Percentiles rank a stretch among this genome's conserved stretches.
These are phyloP conservation scores for Semibalanus balanoides DNA, from an alignment of 1,140 invertebrate genomes.

Conservation along the genomic window DNA sequence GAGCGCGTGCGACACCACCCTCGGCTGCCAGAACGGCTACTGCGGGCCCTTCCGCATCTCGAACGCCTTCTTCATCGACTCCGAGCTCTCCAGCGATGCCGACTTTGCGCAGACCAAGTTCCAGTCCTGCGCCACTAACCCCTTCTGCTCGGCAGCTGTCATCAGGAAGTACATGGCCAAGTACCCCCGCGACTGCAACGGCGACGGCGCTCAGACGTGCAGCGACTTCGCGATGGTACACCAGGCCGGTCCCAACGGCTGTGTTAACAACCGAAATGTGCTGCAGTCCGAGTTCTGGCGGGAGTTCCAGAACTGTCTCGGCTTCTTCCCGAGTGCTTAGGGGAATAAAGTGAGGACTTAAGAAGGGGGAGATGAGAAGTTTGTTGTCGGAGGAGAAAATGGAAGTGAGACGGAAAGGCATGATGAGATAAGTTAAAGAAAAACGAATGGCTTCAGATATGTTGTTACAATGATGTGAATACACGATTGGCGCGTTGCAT, in stretches of 20 bases:
- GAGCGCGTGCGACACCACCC: slow-evolving; percentile 8
- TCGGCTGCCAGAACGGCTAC: slow-evolving; percentile 25
- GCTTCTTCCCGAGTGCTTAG: neutral
- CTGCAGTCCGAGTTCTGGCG: neutral
- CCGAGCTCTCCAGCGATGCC: neutral
- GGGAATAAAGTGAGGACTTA: too few relatives aligned
- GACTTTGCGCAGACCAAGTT: neutral
- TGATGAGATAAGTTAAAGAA: too few relatives aligned
- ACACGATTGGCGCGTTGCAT: too few relatives aligned
- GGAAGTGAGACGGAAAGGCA: too few relatives aligned
- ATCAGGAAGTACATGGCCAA: slow-evolving; percentile 3
- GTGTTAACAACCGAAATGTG: neutral
- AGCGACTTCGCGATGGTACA: neutral
- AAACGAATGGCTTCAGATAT: too few relatives aligned
- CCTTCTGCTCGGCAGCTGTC: neutral
- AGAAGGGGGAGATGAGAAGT: too few relatives aligned
- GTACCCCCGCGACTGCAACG: neutral
- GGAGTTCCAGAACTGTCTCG: neutral
- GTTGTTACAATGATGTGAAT: too few relatives aligned
- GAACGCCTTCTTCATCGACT: slow-evolving; percentile 1
- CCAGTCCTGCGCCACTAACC: neutral
- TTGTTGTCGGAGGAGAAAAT: too few relatives aligned
- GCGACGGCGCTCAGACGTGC: neutral
- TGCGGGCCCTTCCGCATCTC: slow-evolving; percentile 11
- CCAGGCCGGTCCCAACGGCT: neutral